Base-by-base conservation (phyloP, 2,888 invertebrate species). In the Leptinotarsa peninsularis region DNA sequence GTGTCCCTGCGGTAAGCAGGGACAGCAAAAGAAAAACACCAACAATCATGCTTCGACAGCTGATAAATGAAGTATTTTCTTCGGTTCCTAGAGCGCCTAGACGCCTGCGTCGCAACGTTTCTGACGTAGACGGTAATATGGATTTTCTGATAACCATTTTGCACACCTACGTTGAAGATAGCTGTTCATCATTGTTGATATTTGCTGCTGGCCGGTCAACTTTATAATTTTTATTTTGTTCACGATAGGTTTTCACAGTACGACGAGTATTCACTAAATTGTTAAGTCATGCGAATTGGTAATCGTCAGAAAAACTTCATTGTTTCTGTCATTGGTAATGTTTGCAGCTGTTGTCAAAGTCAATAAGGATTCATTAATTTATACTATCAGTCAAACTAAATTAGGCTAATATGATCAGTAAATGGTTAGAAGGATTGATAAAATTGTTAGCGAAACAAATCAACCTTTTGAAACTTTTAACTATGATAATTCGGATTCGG, bases 141-240 rank as follows among this genome's bases (percentile, higher is more conserved):
- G 85, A 85, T 85, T 85, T 85, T 85, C 82, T 75, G 69, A 72
- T 73, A 49, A 23, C 27, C 71, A 54, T 27, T 17, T 52, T 13
- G 54, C 18, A 50, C 56, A 58, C 52, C 52, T 27, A 63, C 68
- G 69, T 17, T 21, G 67, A 43, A 43, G 50, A 69, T 33, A 72
- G 66, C 68, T 68, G 27, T 23, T 50, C 23, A 27, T 58, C 60
- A 49, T 60, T 68, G 67, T 49, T 27, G 71, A 27, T 52, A 66
- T 72, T 72, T 52, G 50, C 15, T 27, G 43, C 1, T n/a, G 43
- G 43, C 14, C 33, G 63, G 43, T 43, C n/a, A 4, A 33, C n/a
- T 63, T 17, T n/a, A 33, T 43, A 43, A 63, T 43, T 63, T 63
- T 33, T 2, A n/a, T 43, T n/a, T 33, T 63, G 27, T 27, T 43